Conservation (phyloP, 2,797 vertebrate genomes). For the Cottoperca gobio region DNA sequence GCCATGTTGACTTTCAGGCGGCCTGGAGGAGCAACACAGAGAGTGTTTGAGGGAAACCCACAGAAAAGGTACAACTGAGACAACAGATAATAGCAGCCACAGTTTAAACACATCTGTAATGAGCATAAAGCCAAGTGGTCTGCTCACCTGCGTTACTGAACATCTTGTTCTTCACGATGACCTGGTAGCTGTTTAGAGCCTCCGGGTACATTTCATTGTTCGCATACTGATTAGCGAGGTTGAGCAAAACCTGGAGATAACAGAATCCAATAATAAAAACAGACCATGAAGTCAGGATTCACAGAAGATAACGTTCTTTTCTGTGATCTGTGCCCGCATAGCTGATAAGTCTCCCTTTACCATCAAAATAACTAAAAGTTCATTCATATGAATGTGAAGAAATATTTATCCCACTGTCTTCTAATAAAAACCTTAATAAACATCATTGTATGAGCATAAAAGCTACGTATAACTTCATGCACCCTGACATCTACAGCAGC, state of each 20-base stretch:
- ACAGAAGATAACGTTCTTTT: neutral
- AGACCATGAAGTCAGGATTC: neutral
- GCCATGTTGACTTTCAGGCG: conserved; percentile 97
- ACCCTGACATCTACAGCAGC: neutral
- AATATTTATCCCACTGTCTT: no score
- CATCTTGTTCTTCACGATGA: conserved; percentile 98
- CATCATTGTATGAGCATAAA: no score
- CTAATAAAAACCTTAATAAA: no score
- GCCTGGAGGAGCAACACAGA: conserved; percentile 79
- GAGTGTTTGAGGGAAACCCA: neutral
- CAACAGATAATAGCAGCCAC: neutral
- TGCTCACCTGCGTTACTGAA: conserved; percentile 93
- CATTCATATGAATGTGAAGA: no score
- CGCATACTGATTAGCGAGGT: conserved; percentile 94
- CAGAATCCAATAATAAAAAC: conserved; percentile 4
- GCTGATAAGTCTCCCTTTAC: conserved; percentile 6
- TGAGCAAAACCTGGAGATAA: conserved; percentile 91
- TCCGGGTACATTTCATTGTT: conserved; percentile 98
- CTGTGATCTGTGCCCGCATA: neutral
- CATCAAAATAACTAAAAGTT: no score
- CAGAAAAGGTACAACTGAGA: neutral
- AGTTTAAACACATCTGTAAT: neutral
- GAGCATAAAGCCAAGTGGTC: neutral
- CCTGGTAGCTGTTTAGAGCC: conserved; percentile 95
- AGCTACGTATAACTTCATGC: no score